Percentiles rank a stretch among this genome's conserved stretches.
phyloP scores from a whole-genome alignment of 2,797 vertebrate genomes.

The Chloroceryle amazona region DNA sequence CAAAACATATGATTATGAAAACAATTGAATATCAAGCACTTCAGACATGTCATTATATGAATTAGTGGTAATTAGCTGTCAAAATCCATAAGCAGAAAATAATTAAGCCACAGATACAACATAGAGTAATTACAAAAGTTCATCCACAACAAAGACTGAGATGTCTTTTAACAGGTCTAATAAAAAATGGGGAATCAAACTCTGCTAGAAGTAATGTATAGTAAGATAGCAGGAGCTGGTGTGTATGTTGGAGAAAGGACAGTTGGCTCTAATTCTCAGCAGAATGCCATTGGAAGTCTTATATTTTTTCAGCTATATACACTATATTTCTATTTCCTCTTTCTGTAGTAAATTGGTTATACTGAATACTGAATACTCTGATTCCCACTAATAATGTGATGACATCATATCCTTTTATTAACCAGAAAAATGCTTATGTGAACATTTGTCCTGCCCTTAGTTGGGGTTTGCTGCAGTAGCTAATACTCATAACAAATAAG shows the following conservation, averaged over 20 bases:
- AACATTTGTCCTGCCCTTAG: not conserved
- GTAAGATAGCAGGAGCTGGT: not conserved
- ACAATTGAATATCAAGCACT: not conserved
- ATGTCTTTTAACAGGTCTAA: not conserved
- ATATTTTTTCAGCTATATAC: not conserved
- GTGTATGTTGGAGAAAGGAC: not conserved
- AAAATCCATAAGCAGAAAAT: slow-evolving; percentile 8
- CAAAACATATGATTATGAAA: slow-evolving; percentile 13
- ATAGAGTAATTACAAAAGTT: not conserved
- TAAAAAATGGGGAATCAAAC: not conserved
- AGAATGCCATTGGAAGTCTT: not conserved
- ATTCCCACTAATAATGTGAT: not conserved
- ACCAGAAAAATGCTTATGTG: not conserved
- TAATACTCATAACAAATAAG: not conserved
- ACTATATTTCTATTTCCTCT: not conserved
- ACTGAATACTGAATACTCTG: not conserved
- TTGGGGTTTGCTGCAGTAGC: not conserved
- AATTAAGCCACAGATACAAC: slow-evolving; percentile 10
- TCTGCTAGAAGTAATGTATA: not conserved
- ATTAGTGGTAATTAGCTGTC: slow-evolving; percentile 37
- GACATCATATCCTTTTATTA: not conserved
- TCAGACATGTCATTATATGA: slow-evolving; percentile 6
- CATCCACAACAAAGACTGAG: not conserved
- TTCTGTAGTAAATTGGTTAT: not conserved
- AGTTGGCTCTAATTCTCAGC: not conserved